Evolutionary conservation across 2,113 vertebrate species (phyloP), one percentile per base, ranked within the genome.

Genomic region (Colossoma macropomum): DNA sequence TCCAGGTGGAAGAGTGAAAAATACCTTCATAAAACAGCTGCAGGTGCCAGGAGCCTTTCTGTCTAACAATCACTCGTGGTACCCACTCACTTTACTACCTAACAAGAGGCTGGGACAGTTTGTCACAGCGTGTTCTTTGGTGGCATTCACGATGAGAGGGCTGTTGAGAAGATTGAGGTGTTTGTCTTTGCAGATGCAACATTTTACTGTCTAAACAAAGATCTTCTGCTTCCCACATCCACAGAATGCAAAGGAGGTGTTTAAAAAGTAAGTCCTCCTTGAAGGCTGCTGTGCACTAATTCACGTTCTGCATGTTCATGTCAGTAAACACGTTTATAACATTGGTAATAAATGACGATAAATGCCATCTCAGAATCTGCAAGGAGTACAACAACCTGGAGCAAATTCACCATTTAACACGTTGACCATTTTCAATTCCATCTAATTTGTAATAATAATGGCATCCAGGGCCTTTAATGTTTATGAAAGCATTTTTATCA

Each of bases 191-290:
- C 23, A 21, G 17, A 54, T 54, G 32, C 32, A 45, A n/a, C 17
- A 30, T 50, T 71, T 68, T 70, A 11, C 68, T 76, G 25, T 86
- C 74, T 85, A 70, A 62, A 73, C 66, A 32, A 21, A 10, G 28
- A 23, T 28, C 50, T 74, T 69, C 48, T 66, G 74, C 73, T 69
- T 69, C 1, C 28, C 75, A 73, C 81, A 83, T 88, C 86, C 85
- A 85, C 94, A 98, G 97, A 95, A 92, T 75, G 94, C 95, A 82
- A 95, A 95, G 87, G 96, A 95, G 62, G 91, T 97, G 45, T 95
- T 97, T 86, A 94, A 96, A 79, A 96, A 95, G 97, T 98, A 92
- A 97, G 97, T 95, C 0, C 65, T 19, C n/a, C 21, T 12, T 30
- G 41, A 45, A 45, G 10, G 34, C 19, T 52, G 50, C 75, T 69